Evolutionary conservation across 1,140 invertebrate species (phyloP), one percentile per base, ranked within the genome.

Genomic region (Heliconius hermathena): DNA sequence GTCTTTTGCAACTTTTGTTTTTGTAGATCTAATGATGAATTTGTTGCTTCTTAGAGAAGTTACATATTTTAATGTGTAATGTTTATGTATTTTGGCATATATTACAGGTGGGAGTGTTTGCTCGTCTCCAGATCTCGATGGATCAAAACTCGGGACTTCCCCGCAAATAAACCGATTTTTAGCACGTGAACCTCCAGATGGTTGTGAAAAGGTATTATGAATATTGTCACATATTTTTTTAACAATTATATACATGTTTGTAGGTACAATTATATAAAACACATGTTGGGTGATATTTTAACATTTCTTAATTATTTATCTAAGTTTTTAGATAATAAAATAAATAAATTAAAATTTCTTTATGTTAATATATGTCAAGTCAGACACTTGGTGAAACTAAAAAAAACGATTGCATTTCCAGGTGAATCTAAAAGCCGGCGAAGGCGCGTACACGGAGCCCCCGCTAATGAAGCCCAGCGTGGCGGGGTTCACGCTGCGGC

Each of bases 121-220:
- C 81, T 95, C 94, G 36, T 95, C 94, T 49, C 94, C 94, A 1
- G 94, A 95, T 84, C 85, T 94, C 13, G 94, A 95, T 77, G 91
- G 91, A 18, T 93, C 92, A 26, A 93, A 94, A 82, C 89, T 95
- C 52, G 97, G 97, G 26, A 97, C 97, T 79, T 98, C 97, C 82
- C 97, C 97, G 71, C 97, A 97, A 88, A 98, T 98, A 89, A 97
- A 97, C 89, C 96, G 96, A 90, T 98, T 98, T 93, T 95, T 98
- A 85, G 97, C 97, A 49, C 95, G 97, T 80, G 97, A 98, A 95
- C 97, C 97, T 77, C 97, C 97, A 36, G 97, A 98, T 96, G 97
- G 97, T 89, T 98, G 97, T 96, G 97, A 98, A 95, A 97, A 97
- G 95, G 95, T 96, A 92, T 74, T 49, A 77, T 70, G 41, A 22